Percentiles rank a stretch among this genome's conserved stretches.
phyloP scores from a whole-genome alignment of 2,888 invertebrate species.

The Microctonus brassicae region DNA sequence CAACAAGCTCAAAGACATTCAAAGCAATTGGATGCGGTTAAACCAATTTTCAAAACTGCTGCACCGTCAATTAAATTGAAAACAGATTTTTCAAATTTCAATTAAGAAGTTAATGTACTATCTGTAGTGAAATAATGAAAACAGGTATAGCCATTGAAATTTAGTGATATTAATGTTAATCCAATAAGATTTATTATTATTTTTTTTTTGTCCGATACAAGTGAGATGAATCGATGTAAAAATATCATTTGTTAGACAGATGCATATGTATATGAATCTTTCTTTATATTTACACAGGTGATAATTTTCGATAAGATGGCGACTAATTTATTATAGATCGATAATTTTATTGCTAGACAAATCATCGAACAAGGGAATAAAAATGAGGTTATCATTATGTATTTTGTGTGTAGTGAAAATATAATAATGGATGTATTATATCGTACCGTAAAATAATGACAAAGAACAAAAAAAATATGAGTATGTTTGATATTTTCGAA shows the following conservation, averaged over 20 bases:
- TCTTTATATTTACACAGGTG: conserved; percentile 42
- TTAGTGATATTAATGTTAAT: conserved; percentile 41
- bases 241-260: not conserved
- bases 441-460: conserved; percentile 17
- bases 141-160: conserved; percentile 28
- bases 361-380: conserved; percentile 10
- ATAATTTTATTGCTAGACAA: conserved; percentile 11
- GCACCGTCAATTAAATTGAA: conserved; percentile 89
- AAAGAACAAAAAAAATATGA: conserved; percentile 12
- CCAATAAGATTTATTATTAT: conserved; percentile 31
- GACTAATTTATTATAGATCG: conserved; percentile 36
- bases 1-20: conserved; percentile 73
- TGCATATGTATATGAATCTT: not conserved
- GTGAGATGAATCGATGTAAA: conserved; percentile 1
- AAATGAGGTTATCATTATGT: conserved; percentile 23
- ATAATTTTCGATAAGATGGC: conserved; percentile 36
- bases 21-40: conserved; percentile 59
- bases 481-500: conserved; percentile 31
- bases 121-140: not conserved
- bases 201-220: conserved; percentile 18
- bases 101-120: conserved; percentile 68
- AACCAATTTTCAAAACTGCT: conserved; percentile 63
- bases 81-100: conserved; percentile 95
- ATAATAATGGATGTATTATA: conserved; percentile 19
- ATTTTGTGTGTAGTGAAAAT: conserved; percentile 39